These are phyloP conservation scores for Perodicticus potto DNA, from an alignment of 2,797 vertebrate species.

Conservation along the genomic window DNA sequence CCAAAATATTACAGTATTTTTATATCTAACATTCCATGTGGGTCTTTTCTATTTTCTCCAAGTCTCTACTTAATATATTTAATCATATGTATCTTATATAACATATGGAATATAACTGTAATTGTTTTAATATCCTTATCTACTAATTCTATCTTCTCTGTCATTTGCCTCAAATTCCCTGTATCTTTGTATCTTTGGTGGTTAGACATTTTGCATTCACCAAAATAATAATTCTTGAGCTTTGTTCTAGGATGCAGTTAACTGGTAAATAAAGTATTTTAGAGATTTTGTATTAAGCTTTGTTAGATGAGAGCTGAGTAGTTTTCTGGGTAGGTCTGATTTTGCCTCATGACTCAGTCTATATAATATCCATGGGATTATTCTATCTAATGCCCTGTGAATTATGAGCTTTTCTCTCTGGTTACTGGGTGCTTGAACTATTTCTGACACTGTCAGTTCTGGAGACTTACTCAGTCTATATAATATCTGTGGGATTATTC, in stretches of 20 bases:
- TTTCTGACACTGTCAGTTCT: not conserved
- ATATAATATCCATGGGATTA: slow-evolving; percentile 17
- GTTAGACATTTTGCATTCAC: not conserved
- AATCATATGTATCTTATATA: not conserved
- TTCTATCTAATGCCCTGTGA: not conserved
- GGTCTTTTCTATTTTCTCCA: slow-evolving; percentile 4
- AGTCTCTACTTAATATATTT: not conserved
- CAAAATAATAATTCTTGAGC: not conserved
- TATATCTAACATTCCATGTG: not conserved
- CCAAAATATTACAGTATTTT: not conserved
- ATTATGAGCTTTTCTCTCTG: not conserved
- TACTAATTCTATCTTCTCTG: not conserved
- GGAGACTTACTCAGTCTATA: no score
- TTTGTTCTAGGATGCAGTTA: not conserved
- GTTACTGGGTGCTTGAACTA: not conserved
- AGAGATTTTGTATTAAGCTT: not conserved
- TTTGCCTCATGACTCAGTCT: not conserved
- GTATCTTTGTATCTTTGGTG: not conserved
- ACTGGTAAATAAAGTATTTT: slow-evolving; percentile 1
- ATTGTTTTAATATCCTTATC: not conserved
- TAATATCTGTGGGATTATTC: not conserved
- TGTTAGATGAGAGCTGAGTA: slow-evolving; percentile 2
- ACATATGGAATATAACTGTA: not conserved
- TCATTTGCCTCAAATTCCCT: not conserved
- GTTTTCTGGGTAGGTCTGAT: not conserved